These are phyloP conservation scores for Labroides dimidiatus DNA, from an alignment of 2,797 vertebrate genomes.

Conservation along the genomic window DNA sequence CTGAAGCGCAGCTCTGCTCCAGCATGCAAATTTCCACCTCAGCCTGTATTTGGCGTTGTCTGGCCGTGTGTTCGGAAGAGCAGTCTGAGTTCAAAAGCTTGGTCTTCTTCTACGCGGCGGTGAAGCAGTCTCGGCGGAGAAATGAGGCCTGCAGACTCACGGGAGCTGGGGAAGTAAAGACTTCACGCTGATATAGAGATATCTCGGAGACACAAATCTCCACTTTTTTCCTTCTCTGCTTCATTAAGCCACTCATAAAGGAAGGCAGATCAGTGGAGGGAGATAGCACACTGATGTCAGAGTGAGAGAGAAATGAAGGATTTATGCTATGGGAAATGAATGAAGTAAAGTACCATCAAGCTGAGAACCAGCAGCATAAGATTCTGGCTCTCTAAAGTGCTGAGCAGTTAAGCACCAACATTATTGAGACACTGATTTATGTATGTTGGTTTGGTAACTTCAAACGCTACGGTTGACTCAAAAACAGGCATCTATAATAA, in stretches of 20 bases:
- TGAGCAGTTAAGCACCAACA: slow-evolving; percentile 17
- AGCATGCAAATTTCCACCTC: slow-evolving; percentile 69
- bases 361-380: slow-evolving; percentile 40
- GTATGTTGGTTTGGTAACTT: background rate
- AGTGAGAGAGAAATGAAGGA: slow-evolving; percentile 35
- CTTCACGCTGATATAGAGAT: slow-evolving; percentile 73
- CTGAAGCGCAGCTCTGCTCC: slow-evolving; percentile 43
- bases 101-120: slow-evolving; percentile 34
- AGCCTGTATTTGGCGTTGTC: slow-evolving; percentile 20
- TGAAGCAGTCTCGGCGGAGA: slow-evolving; percentile 41
- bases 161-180: slow-evolving; percentile 60
- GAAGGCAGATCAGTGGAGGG: slow-evolving; percentile 68
- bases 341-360: slow-evolving; percentile 28
- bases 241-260: slow-evolving; percentile 77
- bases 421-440: slow-evolving; percentile 26
- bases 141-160: slow-evolving; percentile 52
- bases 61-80: slow-evolving; percentile 29
- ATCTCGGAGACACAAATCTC: slow-evolving; percentile 68
- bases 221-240: slow-evolving; percentile 57
- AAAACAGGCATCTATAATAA: no score
- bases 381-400: slow-evolving; percentile 31
- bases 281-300: slow-evolving; percentile 54
- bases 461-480: no score
- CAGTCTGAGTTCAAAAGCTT: slow-evolving; percentile 63
- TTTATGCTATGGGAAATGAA: slow-evolving; percentile 60